A percentile compares a stretch with the other conserved stretches of the same genome.
These are phyloP conservation scores for Cryptocephalus moraei DNA, from an alignment of 2,888 invertebrate species.

Conservation along the genomic window DNA sequence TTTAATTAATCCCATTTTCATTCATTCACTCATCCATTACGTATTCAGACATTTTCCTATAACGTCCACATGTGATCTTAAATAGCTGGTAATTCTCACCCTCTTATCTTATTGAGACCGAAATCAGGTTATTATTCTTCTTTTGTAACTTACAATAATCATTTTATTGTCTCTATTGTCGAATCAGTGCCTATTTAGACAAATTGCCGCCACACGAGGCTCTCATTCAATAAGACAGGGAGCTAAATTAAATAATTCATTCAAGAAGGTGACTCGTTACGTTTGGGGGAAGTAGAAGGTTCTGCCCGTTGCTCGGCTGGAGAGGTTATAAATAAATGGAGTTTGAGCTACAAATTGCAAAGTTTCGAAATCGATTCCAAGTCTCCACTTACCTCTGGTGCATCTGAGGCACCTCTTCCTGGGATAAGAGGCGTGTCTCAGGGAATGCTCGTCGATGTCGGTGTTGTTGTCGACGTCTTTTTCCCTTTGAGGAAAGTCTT, in stretches of 20 bases:
- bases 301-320: no score
- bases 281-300: no score
- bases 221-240: background rate
- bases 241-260: conserved; percentile 4
- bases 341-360: no score
- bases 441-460: conserved; percentile 31
- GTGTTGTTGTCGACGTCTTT: conserved; percentile 18
- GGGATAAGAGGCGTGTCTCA: conserved; percentile 35
- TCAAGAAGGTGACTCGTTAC: background rate
- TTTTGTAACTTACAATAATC: conserved; percentile 9
- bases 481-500: conserved; percentile 30
- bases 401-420: conserved; percentile 34
- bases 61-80: no score
- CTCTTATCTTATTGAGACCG: no score
- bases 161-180: conserved; percentile 24
- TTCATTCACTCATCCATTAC: no score
- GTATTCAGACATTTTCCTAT: no score
- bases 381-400: conserved; percentile 29
- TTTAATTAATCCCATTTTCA: no score
- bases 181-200: conserved; percentile 21
- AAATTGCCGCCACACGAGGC: no score
- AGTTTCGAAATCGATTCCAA: background rate
- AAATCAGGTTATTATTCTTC: no score
- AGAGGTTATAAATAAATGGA: background rate
- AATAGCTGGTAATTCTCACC: no score